Conservation (phyloP, 2,888 invertebrate genomes). For the Neoaliturus tenellus region DNA sequence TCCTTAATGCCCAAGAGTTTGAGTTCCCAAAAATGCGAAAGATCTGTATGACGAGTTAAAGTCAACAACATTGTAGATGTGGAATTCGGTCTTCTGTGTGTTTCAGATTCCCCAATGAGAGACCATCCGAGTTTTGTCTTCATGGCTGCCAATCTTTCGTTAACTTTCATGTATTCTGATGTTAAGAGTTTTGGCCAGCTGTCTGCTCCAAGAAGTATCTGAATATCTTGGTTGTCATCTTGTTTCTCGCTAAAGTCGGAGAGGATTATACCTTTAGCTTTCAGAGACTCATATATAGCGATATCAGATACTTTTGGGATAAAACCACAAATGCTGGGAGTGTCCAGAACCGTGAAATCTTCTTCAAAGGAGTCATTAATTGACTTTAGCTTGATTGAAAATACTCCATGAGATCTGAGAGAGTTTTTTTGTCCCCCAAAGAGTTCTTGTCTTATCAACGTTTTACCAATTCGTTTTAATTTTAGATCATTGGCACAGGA, state of each 20-base stretch:
- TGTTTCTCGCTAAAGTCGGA: constrained; percentile 20
- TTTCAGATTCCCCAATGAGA: constrained; percentile 21
- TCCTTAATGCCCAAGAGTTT: constrained; percentile 52
- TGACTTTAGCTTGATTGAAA: constrained; percentile 24
- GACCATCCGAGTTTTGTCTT: constrained; percentile 58
- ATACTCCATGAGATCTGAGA: neutral
- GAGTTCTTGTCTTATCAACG: neutral
- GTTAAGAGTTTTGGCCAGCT: constrained; percentile 51
- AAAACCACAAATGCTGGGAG: constrained; percentile 43
- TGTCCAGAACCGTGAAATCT: constrained; percentile 46
- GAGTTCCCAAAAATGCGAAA: constrained; percentile 55
- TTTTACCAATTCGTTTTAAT: neutral
- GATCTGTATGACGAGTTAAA: constrained; percentile 43
- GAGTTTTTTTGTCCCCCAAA: constrained; percentile 42
- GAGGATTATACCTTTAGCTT: constrained; percentile 47
- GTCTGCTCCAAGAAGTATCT: constrained; percentile 57
- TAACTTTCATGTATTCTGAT: constrained; percentile 38
- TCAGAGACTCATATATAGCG: constrained; percentile 3
- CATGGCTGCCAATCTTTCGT: constrained; percentile 41
- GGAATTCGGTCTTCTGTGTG: neutral
- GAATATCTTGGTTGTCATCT: constrained; percentile 13
- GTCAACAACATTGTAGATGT: constrained; percentile 40
- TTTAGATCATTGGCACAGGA: constrained; percentile 28
- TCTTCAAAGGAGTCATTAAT: constrained; percentile 1
- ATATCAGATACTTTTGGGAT: constrained; percentile 38